Evolutionary conservation across 2,113 vertebrate genomes (phyloP).

Genomic region (Rhagologus leucostigma): DNA sequence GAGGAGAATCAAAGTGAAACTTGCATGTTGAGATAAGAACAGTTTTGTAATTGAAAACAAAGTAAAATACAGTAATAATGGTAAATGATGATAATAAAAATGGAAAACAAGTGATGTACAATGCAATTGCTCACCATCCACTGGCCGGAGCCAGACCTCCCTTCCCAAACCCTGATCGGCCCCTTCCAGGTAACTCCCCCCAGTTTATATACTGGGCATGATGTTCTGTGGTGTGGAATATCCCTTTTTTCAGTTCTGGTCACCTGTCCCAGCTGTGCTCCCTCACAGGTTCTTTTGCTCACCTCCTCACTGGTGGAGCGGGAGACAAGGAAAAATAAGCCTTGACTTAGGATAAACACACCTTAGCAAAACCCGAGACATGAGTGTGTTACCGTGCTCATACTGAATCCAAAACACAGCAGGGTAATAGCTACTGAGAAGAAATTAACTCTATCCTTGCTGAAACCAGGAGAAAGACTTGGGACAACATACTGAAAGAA

Average conservation of each 20-base stretch:
- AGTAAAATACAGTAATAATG: neutral
- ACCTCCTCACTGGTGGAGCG: neutral
- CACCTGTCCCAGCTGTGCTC: neutral
- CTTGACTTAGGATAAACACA: neutral
- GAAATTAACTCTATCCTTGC: neutral
- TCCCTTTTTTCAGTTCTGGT: neutral
- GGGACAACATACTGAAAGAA: neutral
- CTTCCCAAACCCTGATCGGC: neutral
- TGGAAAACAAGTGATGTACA: too few species aligned
- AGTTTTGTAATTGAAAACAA: neutral
- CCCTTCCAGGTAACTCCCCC: neutral
- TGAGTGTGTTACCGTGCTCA: neutral
- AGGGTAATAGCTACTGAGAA: neutral
- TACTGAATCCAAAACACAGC: neutral
- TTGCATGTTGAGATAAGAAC: neutral
- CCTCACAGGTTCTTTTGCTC: neutral
- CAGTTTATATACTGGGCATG: neutral
- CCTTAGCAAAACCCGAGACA: neutral
- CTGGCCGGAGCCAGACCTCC: neutral
- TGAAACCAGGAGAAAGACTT: neutral
- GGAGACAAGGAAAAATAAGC: neutral
- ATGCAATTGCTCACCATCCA: neutral
- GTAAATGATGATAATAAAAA: neutral
- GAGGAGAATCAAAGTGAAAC: neutral
- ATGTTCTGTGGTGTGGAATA: neutral